Evolutionary conservation across 2,888 invertebrate species (phyloP), one percentile per base, ranked within the genome.

Genomic region (Caenorhabditis uteleia): DNA sequence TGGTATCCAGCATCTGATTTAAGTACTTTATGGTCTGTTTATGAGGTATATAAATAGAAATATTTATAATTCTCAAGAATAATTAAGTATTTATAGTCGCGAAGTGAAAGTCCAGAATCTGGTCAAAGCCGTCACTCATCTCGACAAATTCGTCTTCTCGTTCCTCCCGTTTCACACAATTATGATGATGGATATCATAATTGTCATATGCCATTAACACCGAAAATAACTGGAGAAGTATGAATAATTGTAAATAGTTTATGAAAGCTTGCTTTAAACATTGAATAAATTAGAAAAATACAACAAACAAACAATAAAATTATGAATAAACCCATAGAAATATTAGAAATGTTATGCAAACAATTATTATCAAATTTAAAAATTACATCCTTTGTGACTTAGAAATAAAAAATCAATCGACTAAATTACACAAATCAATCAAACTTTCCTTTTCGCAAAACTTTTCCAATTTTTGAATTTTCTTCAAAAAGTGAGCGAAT

Each of bases 401-500:
- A n/a, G 12, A 29, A 8, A 12, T 29, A 29, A 29, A 6, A 29
- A 29, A 29, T 8, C 12, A 29, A 29, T 6, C 4, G 16, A 34
- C 12, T n/a, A n/a, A 34, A 34, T 23, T 25, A 23, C 26, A 27
- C 21, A 10, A 34, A 7, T 50, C 16, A 50, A 25, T 40, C 42
- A 8, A 42, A 33, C 25, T 42, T 42, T 23, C 50, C 50, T 18
- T 65, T 66, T 53, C 68, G 49, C 12, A 80, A 58, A 45, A 76
- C 42, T 40, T 68, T 64, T 36, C 82, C 82, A n/a, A 85, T 58
- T 34, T 81, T 75, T 29, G 85, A 85, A 55, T 84, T 83, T 29
- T 87, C 87, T 82, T 91, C 90, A 78, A 92, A 93, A 23, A 93
- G 86, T 84, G 90, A 90, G 68, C 89, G 89, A 16, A 92, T 88